Evolutionary conservation across 2,888 invertebrate species (phyloP).

Genomic region (Ophion ventricosus): DNA sequence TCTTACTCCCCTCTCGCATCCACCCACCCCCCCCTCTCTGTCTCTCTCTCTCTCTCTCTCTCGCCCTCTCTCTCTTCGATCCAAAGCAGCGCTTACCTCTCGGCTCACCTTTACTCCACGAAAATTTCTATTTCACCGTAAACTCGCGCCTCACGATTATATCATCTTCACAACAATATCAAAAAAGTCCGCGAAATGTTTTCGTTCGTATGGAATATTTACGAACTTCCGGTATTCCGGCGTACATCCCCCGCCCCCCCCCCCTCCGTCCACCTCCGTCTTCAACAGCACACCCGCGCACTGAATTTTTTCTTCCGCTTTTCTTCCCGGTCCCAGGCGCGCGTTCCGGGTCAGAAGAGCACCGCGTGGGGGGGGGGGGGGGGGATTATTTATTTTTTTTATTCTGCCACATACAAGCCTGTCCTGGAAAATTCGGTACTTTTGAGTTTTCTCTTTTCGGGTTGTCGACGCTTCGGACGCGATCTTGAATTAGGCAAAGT

Average conservation of each 20-base stretch:
- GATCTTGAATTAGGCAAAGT: not conserved
- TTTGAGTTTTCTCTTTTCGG: not conserved
- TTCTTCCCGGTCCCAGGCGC: not conserved
- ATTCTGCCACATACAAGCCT: not conserved
- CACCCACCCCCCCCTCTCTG: conserved; percentile 14
- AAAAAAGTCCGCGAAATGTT: not conserved
- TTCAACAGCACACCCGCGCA: not conserved
- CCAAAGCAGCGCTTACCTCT: conserved; percentile 43
- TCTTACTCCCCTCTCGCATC: conserved; percentile 35
- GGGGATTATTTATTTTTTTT: too few relatives aligned
- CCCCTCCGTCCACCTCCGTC: too few relatives aligned
- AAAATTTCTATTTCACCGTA: conserved; percentile 21
- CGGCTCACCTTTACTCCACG: conserved; percentile 34
- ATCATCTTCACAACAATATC: not conserved
- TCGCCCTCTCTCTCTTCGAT: conserved; percentile 15
- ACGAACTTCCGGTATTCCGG: too few relatives aligned
- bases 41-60: conserved; percentile 27
- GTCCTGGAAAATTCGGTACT: not conserved
- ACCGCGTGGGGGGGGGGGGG: not conserved
- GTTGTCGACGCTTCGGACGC: not conserved
- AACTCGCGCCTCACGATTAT: not conserved
- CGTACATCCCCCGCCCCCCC: too few relatives aligned
- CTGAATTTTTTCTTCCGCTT: not conserved
- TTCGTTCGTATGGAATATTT: not conserved
- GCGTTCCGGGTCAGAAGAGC: not conserved